Base-by-base conservation (phyloP, 2,888 invertebrate genomes). In the Aporophyla nigra region DNA sequence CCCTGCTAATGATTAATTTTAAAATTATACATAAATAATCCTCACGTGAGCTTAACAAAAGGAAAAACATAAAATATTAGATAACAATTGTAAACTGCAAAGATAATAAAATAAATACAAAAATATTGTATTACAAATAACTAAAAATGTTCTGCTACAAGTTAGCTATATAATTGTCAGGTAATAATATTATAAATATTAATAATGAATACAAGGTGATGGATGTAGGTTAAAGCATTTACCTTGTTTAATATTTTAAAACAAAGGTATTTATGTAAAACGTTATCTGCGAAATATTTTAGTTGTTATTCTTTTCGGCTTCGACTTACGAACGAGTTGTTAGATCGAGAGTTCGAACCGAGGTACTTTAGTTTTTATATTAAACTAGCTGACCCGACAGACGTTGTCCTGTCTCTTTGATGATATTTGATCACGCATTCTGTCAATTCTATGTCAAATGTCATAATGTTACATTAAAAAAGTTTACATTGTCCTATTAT, bases 51-150 rank as follows among this genome's bases (percentile, higher is more conserved):
- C 24, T 58, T 27, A 27, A 58, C 16, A 24, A 40, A 46, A 69
- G 46, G 49, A 61, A 58, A 61, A 27, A 14, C 9, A 54, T 4
- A 54, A 14, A 9, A 54, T 4, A 54, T 40, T 43, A 19, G 4
- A 61, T 51, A 40, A 24, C 0, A 16, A 65, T 51, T 24, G 5
- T 3, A 5, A 5, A 24, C 3, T 14, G 49, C 24, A 49, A 72
- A 78, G 33, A 62, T 56, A 77, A 27, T 21, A 79, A n/a, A 12
- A 79, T 61, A 14, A 4, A 61, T 58, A 6, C 27, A 63, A 40
- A 67, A 61, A 67, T 77, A 66, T 0, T 24, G 9, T 67, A n/a
- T 16, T 68, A 40, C 5, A 69, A 70, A 12, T 70, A 27, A 16
- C 16, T 27, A 27, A 58, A 68, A 27, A 21, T 12, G 9, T n/a